phyloP scores from a whole-genome alignment of 2,888 invertebrate species.

The Eremobia ochroleuca region DNA sequence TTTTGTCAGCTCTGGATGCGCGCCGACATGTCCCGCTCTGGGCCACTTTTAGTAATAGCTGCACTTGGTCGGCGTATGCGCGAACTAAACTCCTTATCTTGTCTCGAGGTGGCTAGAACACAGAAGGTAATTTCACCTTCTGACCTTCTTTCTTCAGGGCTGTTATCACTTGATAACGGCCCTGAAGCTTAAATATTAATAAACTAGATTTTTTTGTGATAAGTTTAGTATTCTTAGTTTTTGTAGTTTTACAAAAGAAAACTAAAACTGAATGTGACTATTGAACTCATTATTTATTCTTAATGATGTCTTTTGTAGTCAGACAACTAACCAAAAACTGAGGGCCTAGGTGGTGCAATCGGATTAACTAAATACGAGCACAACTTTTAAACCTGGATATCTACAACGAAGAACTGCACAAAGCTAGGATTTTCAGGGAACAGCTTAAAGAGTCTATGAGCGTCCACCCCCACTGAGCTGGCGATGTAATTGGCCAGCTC shows the following conservation, averaged over 20 bases:
- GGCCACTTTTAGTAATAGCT: slow-evolving; percentile 71
- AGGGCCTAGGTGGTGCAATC: neutral
- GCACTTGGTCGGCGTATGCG: slow-evolving; percentile 66
- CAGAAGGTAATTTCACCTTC: no score
- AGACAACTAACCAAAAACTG: neutral
- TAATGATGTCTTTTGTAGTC: neutral
- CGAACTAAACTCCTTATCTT: slow-evolving; percentile 58
- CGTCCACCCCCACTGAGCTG: slow-evolving; percentile 92
- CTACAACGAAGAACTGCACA: slow-evolving; percentile 72
- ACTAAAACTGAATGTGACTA: neutral
- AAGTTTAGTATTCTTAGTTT: neutral
- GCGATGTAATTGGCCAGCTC: slow-evolving; percentile 93
- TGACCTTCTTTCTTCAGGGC: no score
- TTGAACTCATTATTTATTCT: neutral
- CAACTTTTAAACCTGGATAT: slow-evolving; percentile 62
- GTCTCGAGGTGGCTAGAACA: slow-evolving; percentile 56
- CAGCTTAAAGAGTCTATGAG: slow-evolving; percentile 88
- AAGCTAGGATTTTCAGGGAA: slow-evolving; percentile 74
- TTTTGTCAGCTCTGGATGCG: slow-evolving; percentile 65
- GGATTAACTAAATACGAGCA: neutral
- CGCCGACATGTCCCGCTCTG: slow-evolving; percentile 66
- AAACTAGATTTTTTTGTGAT: neutral
- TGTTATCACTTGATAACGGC: no score
- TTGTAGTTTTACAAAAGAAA: neutral
- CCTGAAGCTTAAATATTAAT: neutral